Percentiles rank a stretch among this genome's conserved stretches.
Evolutionary conservation across 2,797 vertebrate species (phyloP).

Genomic region (Scomberomorus guttatus): DNA sequence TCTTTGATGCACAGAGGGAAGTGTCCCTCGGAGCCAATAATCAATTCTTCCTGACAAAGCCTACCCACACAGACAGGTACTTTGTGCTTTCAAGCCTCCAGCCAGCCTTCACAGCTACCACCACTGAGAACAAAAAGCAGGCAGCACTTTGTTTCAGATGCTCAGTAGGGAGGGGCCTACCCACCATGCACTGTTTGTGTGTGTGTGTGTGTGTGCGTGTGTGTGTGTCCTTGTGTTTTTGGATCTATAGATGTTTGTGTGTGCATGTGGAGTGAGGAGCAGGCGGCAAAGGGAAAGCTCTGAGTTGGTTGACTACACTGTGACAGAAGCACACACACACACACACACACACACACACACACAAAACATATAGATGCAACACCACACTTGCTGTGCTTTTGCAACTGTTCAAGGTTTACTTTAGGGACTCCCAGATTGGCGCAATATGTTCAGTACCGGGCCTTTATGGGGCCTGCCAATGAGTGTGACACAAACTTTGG

Average conservation of each 20-base stretch:
- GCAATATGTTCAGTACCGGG: neutral
- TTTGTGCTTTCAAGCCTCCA: constrained; percentile 48
- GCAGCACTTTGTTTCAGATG: constrained; percentile 50
- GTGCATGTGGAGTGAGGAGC: constrained; percentile 22
- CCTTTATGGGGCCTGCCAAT: constrained; percentile 37
- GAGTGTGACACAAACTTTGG: constrained; percentile 27
- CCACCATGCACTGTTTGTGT: neutral
- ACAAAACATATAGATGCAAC: neutral
- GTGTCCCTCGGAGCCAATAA: constrained; percentile 52
- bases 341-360: neutral
- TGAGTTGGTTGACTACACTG: constrained; percentile 15
- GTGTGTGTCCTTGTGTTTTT: neutral
- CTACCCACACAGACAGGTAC: constrained; percentile 28
- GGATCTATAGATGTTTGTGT: constrained; percentile 14
- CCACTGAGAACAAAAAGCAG: constrained; percentile 58
- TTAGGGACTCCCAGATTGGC: constrained; percentile 11
- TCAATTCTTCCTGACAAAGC: constrained; percentile 27
- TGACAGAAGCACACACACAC: constrained; percentile 16
- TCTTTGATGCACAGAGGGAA: constrained; percentile 43
- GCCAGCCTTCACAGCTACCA: constrained; percentile 49
- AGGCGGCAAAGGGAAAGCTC: constrained; percentile 13
- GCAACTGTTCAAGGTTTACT: constrained; percentile 34
- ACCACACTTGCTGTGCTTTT: constrained; percentile 13
- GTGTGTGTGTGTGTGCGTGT: constrained; percentile 4
- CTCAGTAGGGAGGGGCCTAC: constrained; percentile 32